Conservation (phyloP, 2,888 invertebrate species). For the Frankliniella fusca region DNA sequence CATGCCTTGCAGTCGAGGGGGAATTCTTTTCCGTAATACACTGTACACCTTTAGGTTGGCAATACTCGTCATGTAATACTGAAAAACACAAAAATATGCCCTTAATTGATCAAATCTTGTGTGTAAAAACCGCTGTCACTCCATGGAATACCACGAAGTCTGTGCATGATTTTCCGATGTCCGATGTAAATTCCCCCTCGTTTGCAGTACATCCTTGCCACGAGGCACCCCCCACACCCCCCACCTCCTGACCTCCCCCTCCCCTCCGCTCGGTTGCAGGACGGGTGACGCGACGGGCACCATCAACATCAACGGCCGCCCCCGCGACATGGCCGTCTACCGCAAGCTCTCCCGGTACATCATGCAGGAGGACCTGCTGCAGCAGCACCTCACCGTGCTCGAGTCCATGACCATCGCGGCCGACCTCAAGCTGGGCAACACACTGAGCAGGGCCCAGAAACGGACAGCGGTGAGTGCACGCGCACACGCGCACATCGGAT, state of each 20-base stretch:
- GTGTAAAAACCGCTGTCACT: no score
- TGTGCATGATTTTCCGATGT: no score
- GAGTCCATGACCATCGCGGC: constrained; percentile 88
- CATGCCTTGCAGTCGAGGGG: no score
- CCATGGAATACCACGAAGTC: no score
- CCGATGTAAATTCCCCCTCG: no score
- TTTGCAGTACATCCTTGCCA: no score
- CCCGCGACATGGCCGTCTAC: constrained; percentile 71
- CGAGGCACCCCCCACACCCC: not conserved
- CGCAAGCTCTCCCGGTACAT: constrained; percentile 89
- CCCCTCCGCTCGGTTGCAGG: constrained; percentile 48
- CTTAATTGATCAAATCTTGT: no score
- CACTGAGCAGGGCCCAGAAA: constrained; percentile 60
- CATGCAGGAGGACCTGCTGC: constrained; percentile 87
- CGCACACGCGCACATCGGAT: not conserved
- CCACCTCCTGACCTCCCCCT: not conserved
- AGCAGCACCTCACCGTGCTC: constrained; percentile 79
- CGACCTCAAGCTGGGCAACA: constrained; percentile 76
- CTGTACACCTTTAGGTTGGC: no score
- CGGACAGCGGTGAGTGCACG: constrained; percentile 60
- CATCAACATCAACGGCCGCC: constrained; percentile 72
- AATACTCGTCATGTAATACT: no score
- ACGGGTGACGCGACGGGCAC: constrained; percentile 65
- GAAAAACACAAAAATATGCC: no score
- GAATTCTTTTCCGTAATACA: no score